These are phyloP conservation scores for Dasypus novemcinctus DNA, from an alignment of 2,113 vertebrate species.

Conservation along the genomic window DNA sequence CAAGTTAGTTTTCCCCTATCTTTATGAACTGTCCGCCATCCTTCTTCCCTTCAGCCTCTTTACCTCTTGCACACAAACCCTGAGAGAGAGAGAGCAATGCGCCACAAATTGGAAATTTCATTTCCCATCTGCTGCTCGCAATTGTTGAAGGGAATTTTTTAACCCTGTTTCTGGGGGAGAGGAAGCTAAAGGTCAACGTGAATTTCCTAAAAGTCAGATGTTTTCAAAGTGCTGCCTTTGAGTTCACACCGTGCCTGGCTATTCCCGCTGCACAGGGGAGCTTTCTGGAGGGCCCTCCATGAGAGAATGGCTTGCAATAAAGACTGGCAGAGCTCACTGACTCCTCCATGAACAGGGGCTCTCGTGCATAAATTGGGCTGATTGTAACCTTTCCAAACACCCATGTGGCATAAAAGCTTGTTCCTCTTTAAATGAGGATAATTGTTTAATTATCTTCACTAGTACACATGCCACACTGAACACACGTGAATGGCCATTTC, in stretches of 20 bases:
- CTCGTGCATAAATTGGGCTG: rapidly evolving
- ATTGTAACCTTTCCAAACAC: neutral
- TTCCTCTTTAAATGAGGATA: neutral
- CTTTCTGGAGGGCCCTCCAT: neutral
- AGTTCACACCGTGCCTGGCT: neutral
- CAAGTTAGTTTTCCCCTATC: neutral
- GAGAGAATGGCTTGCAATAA: no score
- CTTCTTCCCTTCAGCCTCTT: neutral
- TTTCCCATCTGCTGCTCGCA: neutral
- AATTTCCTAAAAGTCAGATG: slow-evolving; percentile 54
- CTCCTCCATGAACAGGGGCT: neutral
- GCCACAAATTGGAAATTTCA: neutral
- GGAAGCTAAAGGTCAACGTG: slow-evolving; percentile 37
- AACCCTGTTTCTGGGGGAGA: slow-evolving; percentile 5
- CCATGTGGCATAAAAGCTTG: neutral
- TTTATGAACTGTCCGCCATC: no score
- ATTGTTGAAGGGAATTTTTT: neutral
- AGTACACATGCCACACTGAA: no score
- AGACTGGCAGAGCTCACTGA: neutral
- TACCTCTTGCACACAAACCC: neutral
- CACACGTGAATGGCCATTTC: neutral
- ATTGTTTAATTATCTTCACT: neutral
- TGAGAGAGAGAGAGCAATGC: neutral
- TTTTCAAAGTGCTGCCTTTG: neutral
- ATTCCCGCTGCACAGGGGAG: rapidly evolving